Evolutionary conservation across 2,797 vertebrate species (phyloP).

Genomic region (Sebastes oblongus): DNA sequence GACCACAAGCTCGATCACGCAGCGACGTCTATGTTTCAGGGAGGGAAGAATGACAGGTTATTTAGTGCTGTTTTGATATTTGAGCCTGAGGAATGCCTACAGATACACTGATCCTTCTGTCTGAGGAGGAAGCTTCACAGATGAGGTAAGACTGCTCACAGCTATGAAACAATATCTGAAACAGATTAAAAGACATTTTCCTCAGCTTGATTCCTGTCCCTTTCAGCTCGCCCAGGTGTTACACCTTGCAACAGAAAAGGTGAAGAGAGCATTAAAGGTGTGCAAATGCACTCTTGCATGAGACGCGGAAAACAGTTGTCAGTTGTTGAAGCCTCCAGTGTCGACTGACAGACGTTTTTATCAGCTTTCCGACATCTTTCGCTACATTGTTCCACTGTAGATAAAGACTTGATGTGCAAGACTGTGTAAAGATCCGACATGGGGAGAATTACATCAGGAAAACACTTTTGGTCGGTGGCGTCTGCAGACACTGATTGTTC

Average conservation of each 20-base stretch:
- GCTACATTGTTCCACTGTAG: constrained; percentile 21
- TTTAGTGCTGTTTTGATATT: constrained; percentile 86
- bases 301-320: constrained; percentile 34
- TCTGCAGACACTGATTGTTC: constrained; percentile 64
- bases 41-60: constrained; percentile 75
- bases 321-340: constrained; percentile 15
- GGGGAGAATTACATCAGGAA: constrained; percentile 40
- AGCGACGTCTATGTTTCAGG: constrained; percentile 38
- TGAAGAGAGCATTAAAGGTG: constrained; percentile 41
- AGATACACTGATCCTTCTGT: constrained; percentile 78
- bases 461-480: constrained; percentile 11
- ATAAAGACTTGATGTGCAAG: constrained; percentile 30
- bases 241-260: constrained; percentile 57
- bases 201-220: constrained; percentile 73
- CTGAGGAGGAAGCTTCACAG: constrained; percentile 74
- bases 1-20: constrained; percentile 57
- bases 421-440: constrained; percentile 38
- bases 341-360: constrained; percentile 29
- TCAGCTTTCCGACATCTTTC: constrained; percentile 28
- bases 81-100: constrained; percentile 81
- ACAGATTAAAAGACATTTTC: constrained; percentile 85
- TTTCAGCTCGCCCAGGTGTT: constrained; percentile 81
- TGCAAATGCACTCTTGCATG: constrained; percentile 41
- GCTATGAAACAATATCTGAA: constrained; percentile 87
- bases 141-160: constrained; percentile 85